A percentile compares a stretch with the other conserved stretches of the same genome.
phyloP scores from a whole-genome alignment of 2,113 vertebrate genomes.

The Saguinus midas region DNA sequence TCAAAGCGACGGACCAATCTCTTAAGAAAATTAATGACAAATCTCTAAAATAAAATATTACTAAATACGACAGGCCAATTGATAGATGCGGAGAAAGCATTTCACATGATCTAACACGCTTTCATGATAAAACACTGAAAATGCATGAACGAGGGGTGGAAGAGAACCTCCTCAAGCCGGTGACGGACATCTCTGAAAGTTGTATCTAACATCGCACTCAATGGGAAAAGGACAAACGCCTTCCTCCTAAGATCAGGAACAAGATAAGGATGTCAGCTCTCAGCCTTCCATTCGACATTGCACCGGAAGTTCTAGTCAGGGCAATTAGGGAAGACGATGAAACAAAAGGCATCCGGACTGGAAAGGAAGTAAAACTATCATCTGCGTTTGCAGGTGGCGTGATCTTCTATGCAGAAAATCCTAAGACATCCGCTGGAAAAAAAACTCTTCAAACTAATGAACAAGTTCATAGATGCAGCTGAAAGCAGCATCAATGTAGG shows the following conservation, averaged over 20 bases:
- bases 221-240: fast-evolving
- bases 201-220: not conserved
- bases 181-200: not conserved
- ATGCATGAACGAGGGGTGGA: not conserved
- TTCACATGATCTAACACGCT: not conserved
- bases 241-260: too few relatives aligned
- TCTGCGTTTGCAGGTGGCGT: not conserved
- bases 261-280: too few relatives aligned
- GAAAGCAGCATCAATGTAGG: not conserved
- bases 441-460: not conserved
- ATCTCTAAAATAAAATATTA: not conserved
- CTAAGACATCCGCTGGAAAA: not conserved
- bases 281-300: fast-evolving
- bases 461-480: not conserved
- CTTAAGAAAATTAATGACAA: not conserved
- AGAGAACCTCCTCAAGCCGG: not conserved
- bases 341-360: not conserved
- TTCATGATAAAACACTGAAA: not conserved
- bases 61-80: not conserved
- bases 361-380: not conserved
- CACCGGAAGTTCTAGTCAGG: not conserved
- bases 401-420: not conserved
- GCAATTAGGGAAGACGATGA: too few relatives aligned
- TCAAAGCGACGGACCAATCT: not conserved
- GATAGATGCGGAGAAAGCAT: not conserved